Conservation (phyloP, 2,113 vertebrate species). For the Rhombomys opimus region DNA sequence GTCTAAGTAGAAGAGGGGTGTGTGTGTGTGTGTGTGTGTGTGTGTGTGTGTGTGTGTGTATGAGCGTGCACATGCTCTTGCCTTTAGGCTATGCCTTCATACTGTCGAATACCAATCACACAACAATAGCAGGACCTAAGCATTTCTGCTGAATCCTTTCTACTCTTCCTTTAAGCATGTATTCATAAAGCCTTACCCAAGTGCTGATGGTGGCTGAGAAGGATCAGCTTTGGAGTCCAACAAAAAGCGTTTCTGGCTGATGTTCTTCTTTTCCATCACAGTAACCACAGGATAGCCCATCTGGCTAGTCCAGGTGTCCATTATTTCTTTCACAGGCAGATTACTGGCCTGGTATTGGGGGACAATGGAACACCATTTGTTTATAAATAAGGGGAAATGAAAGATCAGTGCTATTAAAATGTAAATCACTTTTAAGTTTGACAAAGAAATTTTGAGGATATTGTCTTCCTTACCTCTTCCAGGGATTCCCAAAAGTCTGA, state of each 20-base stretch:
- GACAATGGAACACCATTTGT: background rate
- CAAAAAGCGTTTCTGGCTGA: slow-evolving; percentile 93
- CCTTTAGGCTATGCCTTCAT: background rate
- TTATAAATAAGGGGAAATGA: background rate
- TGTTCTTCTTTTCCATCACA: slow-evolving; percentile 68
- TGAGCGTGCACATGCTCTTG: background rate
- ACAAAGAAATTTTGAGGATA: background rate
- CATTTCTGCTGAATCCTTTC: background rate
- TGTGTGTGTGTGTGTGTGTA: no score
- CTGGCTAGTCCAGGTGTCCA: slow-evolving; percentile 98
- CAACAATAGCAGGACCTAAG: background rate
- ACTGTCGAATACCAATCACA: background rate
- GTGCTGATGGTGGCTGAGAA: slow-evolving; percentile 85
- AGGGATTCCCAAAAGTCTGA: slow-evolving; percentile 93
- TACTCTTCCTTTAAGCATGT: background rate
- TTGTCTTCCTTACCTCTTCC: slow-evolving; percentile 85
- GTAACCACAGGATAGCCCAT: slow-evolving; percentile 96
- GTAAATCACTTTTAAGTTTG: background rate
- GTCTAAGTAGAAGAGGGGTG: background rate
- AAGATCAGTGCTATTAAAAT: background rate
- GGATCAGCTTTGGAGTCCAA: slow-evolving; percentile 90
- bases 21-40: no score
- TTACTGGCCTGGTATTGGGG: slow-evolving; percentile 89
- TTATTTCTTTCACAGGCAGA: slow-evolving; percentile 90
- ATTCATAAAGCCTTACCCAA: slow-evolving; percentile 86